Evolutionary conservation across 2,888 invertebrate species (phyloP), one percentile per base, ranked within the genome.

Genomic region (Mimas tiliae): DNA sequence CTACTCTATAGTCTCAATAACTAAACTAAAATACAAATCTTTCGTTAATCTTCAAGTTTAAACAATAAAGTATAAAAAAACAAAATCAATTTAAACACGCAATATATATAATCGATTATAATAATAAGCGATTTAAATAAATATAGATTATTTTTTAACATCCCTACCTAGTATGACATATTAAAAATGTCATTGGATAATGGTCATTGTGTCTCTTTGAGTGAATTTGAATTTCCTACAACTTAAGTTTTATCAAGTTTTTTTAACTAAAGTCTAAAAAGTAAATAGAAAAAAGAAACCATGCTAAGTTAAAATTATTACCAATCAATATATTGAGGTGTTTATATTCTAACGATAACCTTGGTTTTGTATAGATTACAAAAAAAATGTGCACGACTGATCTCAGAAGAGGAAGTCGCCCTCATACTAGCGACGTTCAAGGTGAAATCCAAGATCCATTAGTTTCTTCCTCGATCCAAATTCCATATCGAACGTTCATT

Each of bases 381-480:
- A 64, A 16, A 74, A 73, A 77, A 82, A 87, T 87, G 85, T 86
- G 72, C 74, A 76, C 77, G 75, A 76, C 64, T 73, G 76, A 74
- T 72, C 68, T 74, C 68, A 79, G 84, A 77, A 78, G 74, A 75
- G 68, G 71, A 71, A 78, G 69, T 66, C 71, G 27, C 27, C 27
- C 27, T 27, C 27, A 65, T 67, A 68, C 62, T 63, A 67, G 68
- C 63, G 76, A 75, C 69, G 74, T 75, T 76, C 81, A 84, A 90
- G 89, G 90, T 90, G 87, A 87, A 76, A 80, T 92, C 76, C 91
- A 93, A 88, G 92, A 89, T 76, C 86, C 89, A 68, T 80, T 82
- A 74, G 82, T 93, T 74, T 87, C 92, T 70, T 91, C 93, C 70
- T 89, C 92, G 65, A 83, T 83, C 75, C 82, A 74, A 68, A 72